phyloP scores from a whole-genome alignment of 2,113 vertebrate genomes.

The rat (Rattus norvegicus) region GRCr8 NC_086024.1:73026001-73026500 shows the following conservation, averaged over 20 bases:
- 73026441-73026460: not conserved
- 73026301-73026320: too few relatives aligned
- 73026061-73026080: not conserved
- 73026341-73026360: not conserved
- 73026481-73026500: too few relatives aligned
- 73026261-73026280: not conserved
- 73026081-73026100: not conserved
- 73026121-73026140: not conserved
- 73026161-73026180: not conserved
- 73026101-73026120: not conserved
- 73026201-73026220: not conserved
- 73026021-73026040: not conserved
- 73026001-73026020: not conserved
- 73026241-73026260: too few relatives aligned
- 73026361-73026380: not conserved
- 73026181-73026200: not conserved
- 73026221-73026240: too few relatives aligned
- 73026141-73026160: too few relatives aligned
- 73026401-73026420: not conserved
- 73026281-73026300: not conserved
- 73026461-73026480: not conserved
- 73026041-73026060: not conserved
- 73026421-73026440: not conserved
- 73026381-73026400: not conserved
- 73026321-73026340: not conserved